Evolutionary conservation across 2,888 invertebrate genomes (phyloP), one percentile per base, ranked within the genome.

Genomic region (Tridacna crocea): DNA sequence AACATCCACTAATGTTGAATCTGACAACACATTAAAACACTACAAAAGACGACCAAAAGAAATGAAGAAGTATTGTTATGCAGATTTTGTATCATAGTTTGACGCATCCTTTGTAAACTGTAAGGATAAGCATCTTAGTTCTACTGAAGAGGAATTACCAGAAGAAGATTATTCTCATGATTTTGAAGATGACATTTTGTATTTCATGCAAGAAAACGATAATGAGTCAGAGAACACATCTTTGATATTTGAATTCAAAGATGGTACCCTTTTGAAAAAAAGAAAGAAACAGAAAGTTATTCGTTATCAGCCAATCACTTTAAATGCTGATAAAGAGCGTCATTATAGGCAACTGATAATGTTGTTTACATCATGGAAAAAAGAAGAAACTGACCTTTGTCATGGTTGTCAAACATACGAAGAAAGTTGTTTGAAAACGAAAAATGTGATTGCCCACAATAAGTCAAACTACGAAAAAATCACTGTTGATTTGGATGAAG

Each of bases 291-390:
- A 79, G 51, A 79, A 76, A 66, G 75, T 87, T 13, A 76, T 87
- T 0, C 74, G 81, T 26, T 80, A 70, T 55, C 74, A 78, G 36
- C 22, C 47, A 24, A 83, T 77, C 19, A 60, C 84, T 46, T 46
- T 73, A n/a, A 63, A 77, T 47, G 61, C 58, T 83, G 15, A 78
- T 83, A 15, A 70, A 82, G 47, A 82, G 74, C 46, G 66, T 72
- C 60, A 66, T 72, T 60, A 80, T 78, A 13, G 65, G 82, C 12
- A 87, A 92, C 66, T 88, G 83, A 72, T 91, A 0, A 90, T 92
- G 91, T 79, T 93, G 11, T 93, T 83, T 75, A 36, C 83, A 0
- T 88, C 89, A 0, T 92, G 92, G 92, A 58, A 91, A 47, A 73
- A 92, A 77, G 91, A 79, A 15, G 91, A 83, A n/a, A n/a, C n/a